Conservation (phyloP, 2,113 vertebrate species). For the Ptychochromis oligacanthus region DNA sequence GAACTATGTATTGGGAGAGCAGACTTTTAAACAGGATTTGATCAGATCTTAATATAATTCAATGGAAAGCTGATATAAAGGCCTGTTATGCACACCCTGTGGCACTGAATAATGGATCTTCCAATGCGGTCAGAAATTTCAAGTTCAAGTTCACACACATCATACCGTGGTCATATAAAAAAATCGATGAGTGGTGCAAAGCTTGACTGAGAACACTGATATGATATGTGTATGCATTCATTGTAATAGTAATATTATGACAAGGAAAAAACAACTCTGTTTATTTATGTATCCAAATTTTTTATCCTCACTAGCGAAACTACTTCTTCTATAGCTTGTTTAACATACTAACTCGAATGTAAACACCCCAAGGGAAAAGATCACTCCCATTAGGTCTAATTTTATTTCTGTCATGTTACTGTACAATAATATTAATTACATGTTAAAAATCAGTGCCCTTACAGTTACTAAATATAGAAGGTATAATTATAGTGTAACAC, state of each 20-base stretch:
- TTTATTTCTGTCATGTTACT: background rate
- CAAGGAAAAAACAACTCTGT: background rate
- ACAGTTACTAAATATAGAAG: background rate
- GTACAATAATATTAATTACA: background rate
- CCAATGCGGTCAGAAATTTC: background rate
- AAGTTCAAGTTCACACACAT: background rate
- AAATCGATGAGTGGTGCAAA: background rate
- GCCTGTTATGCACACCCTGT: background rate
- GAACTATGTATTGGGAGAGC: background rate
- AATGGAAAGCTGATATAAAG: background rate
- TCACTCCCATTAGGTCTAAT: background rate
- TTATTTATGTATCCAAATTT: background rate
- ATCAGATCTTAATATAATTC: background rate
- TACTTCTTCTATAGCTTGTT: background rate
- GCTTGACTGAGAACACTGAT: background rate
- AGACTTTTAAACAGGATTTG: background rate
- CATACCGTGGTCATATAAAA: background rate
- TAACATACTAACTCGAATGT: background rate
- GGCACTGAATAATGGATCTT: background rate
- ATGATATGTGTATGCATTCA: background rate
- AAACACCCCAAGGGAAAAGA: background rate
- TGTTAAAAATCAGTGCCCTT: background rate
- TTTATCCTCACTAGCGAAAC: background rate
- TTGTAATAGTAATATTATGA: background rate
- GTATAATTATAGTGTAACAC: background rate